Base-by-base conservation (phyloP, 2,113 vertebrate genomes). In the Callithrix jacchus region DNA sequence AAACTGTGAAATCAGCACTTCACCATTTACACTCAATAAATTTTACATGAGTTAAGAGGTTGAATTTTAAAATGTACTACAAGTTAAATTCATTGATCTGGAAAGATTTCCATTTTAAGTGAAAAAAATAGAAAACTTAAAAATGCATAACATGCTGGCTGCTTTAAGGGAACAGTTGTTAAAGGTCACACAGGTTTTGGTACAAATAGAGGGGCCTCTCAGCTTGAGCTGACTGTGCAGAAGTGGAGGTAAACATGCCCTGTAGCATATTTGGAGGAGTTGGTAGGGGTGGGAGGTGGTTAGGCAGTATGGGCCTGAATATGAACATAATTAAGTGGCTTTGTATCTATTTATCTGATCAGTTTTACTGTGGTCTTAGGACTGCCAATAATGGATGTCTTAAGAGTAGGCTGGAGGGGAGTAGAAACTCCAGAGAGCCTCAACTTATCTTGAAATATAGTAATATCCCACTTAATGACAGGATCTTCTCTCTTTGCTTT, bases 1-100 rank as follows among this genome's bases (percentile, higher is more conserved):
- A 54, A 93, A 91, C 42, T 71, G 35, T 71, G 68, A 47, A 89
- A 86, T 94, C 35, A 74, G 35, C 27, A 68, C 35, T 35, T 94
- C 30, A 32, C 20, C 73, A 88, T 47, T 79, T 71, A 71, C 16
- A n/a, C 14, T 35, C 27, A 80, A 17, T 79, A 56, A 3, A 80
- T 91, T 84, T 84, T 86, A 61, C 5, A 54, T 32, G 1, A 25
- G 8, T 61, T 93, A 79, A 23, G 81, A 66, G 0, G 1, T 4
- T 84, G 32, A 66, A 73, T 40, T 88, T 56, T 71, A 40, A 91
- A 47, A 87, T 37, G 3, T 18, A 86, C 74, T 37, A 73, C 6
- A 47, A 54, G 47, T 70, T 83, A 61, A 12, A 71, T n/a, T 11
- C 54, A 47, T 40, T 85, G 64, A 73, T 32, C 45, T 80, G 20